Percentiles rank a stretch among this genome's conserved stretches.
phyloP scores from a whole-genome alignment of 2,113 vertebrate species.

The Sardina pilchardus region DNA sequence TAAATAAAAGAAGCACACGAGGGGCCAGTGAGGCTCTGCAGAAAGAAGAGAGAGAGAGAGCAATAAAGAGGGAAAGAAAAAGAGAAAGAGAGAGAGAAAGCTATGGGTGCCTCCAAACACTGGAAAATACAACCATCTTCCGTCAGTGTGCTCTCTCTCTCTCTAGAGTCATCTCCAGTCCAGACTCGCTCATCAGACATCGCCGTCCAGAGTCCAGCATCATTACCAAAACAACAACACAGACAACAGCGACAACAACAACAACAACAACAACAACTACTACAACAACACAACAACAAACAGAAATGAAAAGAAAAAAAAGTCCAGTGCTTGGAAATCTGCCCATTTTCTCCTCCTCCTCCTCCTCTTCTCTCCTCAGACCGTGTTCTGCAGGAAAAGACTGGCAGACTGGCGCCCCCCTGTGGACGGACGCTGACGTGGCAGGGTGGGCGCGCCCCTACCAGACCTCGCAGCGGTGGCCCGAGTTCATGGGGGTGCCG shows the following conservation, averaged over 20 bases:
- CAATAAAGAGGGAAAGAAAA: conserved; percentile 19
- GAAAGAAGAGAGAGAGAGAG: conserved; percentile 17
- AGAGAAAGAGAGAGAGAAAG: conserved; percentile 17
- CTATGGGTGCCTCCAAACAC: neutral
- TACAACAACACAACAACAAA: neutral
- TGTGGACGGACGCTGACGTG: neutral
- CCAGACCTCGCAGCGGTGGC: conserved; percentile 94
- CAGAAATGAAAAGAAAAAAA: conserved; percentile 22
- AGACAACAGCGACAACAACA: conserved; percentile 35
- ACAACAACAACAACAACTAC: neutral
- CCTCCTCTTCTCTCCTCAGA: conserved; percentile 17
- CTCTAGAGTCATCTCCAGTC: neutral
- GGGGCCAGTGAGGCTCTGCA: conserved; percentile 17
- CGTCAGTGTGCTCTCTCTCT: neutral
- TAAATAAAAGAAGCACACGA: conserved; percentile 51
- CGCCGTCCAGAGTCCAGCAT: conserved; percentile 33
- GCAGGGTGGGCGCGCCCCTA: conserved; percentile 61
- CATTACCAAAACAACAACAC: conserved; percentile 23
- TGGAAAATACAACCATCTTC: conserved; percentile 15
- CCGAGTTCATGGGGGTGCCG: conserved; percentile 92
- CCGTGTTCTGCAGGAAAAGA: conserved; percentile 17
- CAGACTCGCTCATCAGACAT: neutral
- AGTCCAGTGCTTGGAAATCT: conserved; percentile 44
- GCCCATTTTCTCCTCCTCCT: neutral
- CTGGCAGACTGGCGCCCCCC: conserved; percentile 17